Conservation (phyloP, 2,888 invertebrate genomes). For the Azorinus chamasolen region DNA sequence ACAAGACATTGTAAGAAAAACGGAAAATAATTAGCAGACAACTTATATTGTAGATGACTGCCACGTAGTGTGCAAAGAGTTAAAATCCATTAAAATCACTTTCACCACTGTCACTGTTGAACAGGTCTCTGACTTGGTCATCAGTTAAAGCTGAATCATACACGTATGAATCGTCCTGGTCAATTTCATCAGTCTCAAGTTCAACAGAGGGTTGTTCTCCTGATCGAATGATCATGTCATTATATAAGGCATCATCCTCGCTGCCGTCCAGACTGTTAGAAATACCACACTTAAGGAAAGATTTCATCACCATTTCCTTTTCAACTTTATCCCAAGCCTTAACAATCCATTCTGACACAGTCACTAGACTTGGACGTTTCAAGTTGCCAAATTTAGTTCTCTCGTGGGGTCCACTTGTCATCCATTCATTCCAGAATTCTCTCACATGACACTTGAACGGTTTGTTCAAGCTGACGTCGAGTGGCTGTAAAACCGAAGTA, state of each 20-base stretch:
- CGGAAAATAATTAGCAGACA: no score
- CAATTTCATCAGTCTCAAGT: no score
- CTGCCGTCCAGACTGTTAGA: slow-evolving; percentile 26
- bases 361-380: slow-evolving; percentile 15
- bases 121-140: no score
- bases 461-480: slow-evolving; percentile 30
- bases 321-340: slow-evolving; percentile 19
- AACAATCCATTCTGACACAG: slow-evolving; percentile 36
- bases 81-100: no score
- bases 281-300: slow-evolving; percentile 35
- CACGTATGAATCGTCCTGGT: no score
- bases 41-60: no score
- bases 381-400: slow-evolving; percentile 38
- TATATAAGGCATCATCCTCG: slow-evolving; percentile 26
- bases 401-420: neutral
- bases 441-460: slow-evolving; percentile 28
- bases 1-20: no score
- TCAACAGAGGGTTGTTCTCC: no score
- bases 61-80: no score
- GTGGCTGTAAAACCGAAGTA: slow-evolving; percentile 28
- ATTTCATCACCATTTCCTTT: slow-evolving; percentile 14
- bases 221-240: no score
- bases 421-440: slow-evolving; percentile 31
- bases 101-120: no score
- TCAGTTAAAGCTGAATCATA: no score